phyloP scores from a whole-genome alignment of 30 jellyfish, hydroid and myxozoan species.

The Turritopsis rubra region DNA sequence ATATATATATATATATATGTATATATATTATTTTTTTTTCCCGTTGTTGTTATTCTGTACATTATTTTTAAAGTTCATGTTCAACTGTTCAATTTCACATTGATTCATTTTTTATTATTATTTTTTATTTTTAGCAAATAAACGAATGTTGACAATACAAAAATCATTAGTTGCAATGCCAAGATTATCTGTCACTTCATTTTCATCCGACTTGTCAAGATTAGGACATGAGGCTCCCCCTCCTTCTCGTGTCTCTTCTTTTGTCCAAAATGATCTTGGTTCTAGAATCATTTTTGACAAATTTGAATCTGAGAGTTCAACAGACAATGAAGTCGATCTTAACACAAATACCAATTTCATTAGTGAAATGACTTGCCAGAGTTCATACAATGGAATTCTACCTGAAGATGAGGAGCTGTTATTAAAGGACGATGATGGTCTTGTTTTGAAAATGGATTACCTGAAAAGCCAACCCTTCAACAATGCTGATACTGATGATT shows the following conservation, averaged over 20 bases:
- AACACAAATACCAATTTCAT: neutral
- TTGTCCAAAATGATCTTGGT: neutral
- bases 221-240: conserved; percentile 16
- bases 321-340: neutral
- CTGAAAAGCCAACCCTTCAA: neutral
- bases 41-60: too few species aligned
- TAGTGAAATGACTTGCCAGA: neutral
- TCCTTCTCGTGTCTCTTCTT: conserved; percentile 6
- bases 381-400: neutral
- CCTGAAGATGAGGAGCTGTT: neutral
- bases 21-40: too few species aligned
- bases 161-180: conserved; percentile 37
- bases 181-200: neutral
- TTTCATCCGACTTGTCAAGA: neutral
- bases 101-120: too few species aligned
- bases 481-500: neutral
- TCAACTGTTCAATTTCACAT: too few species aligned
- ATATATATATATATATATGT: too few species aligned
- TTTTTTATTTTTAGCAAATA: conserved; percentile 5
- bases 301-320: neutral
- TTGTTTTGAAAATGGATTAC: neutral
- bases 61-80: too few species aligned
- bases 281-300: neutral
- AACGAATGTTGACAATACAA: conserved; percentile 1
- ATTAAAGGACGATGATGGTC: neutral